Conservation (phyloP, 2,113 vertebrate genomes). For the Tiliqua scincoides region DNA sequence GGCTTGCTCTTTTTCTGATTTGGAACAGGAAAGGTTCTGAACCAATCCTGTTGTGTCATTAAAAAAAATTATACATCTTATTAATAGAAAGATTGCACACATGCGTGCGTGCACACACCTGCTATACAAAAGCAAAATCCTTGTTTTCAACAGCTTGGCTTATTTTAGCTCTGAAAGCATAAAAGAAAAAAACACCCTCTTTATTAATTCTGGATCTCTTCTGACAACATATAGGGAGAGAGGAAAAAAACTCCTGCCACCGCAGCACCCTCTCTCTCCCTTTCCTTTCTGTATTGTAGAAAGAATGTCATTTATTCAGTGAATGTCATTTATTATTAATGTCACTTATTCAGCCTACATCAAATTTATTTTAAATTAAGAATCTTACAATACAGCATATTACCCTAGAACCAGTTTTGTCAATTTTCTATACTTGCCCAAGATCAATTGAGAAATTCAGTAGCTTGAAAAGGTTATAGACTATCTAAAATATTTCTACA, state of each 20-base stretch:
- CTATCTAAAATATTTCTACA: neutral
- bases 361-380: conserved; percentile 14
- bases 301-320: conserved; percentile 7
- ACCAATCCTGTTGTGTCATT: neutral
- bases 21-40: neutral
- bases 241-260: neutral
- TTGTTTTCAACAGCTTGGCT: conserved; percentile 5
- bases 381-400: neutral
- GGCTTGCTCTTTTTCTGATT: neutral
- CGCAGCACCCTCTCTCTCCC: neutral
- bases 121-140: conserved; percentile 5
- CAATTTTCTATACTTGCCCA: neutral
- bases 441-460: neutral
- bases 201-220: neutral
- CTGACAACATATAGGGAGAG: neutral
- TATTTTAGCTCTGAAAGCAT: conserved; percentile 31
- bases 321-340: conserved; percentile 6
- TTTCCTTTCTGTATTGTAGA: neutral
- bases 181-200: conserved; percentile 11
- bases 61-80: conserved; percentile 23
- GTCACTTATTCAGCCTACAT: conserved; percentile 10
- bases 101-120: too few species aligned
- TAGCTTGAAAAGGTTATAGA: neutral
- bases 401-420: neutral
- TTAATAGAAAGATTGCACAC: conserved; percentile 36